Conservation (phyloP, 2,113 vertebrate species). For the Anser cygnoides region DNA sequence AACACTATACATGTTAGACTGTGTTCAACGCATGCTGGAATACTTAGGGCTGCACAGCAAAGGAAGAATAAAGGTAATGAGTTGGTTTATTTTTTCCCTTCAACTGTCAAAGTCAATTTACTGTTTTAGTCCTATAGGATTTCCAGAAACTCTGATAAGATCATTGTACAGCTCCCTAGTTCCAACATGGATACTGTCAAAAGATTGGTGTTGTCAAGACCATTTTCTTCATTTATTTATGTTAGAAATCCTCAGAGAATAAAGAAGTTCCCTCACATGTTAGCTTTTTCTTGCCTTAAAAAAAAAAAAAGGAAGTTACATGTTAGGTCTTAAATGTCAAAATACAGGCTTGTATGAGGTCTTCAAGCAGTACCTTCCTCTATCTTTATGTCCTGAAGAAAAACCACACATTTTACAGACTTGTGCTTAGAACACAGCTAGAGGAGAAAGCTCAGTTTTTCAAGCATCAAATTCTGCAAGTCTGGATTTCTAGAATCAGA, state of each 20-base stretch:
- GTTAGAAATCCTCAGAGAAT: slow-evolving; percentile 51
- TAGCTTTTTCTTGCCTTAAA: slow-evolving; percentile 33
- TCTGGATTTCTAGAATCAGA: not conserved
- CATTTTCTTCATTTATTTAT: slow-evolving; percentile 53
- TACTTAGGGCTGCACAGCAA: slow-evolving; percentile 41
- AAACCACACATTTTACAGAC: not conserved
- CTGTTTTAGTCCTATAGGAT: slow-evolving; percentile 67
- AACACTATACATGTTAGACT: slow-evolving; percentile 23
- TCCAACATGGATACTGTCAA: slow-evolving; percentile 72
- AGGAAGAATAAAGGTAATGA: slow-evolving; percentile 67
- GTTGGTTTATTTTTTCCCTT: not conserved
- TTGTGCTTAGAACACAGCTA: not conserved
- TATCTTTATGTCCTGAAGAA: not conserved
- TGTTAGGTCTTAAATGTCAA: not conserved
- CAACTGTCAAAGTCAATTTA: slow-evolving; percentile 78
- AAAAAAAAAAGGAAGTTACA: slow-evolving; percentile 27
- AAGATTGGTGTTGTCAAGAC: slow-evolving; percentile 41
- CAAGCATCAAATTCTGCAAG: not conserved
- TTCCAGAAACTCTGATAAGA: slow-evolving; percentile 78
- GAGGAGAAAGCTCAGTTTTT: not conserved
- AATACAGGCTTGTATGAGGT: not conserved
- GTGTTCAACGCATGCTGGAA: slow-evolving; percentile 40
- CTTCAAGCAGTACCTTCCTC: not conserved
- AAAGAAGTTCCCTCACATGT: not conserved
- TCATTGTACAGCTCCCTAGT: slow-evolving; percentile 64